Base-by-base conservation (phyloP, 2,888 invertebrate species). In the Galeopsomyia nigrocyanea region DNA sequence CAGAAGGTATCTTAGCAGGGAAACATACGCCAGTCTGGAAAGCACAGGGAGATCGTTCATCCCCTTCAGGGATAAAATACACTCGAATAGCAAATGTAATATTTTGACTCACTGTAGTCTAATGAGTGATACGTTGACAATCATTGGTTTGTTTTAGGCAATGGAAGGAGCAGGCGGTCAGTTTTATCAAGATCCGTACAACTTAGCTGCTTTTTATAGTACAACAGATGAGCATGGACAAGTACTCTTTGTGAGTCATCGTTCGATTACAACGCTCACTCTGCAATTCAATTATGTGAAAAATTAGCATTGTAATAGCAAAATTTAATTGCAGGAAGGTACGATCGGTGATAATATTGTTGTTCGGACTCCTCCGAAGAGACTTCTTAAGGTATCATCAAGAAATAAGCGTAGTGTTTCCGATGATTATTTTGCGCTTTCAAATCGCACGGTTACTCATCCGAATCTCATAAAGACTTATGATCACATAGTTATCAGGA, bases 1-100 rank as follows among this genome's bases (percentile, higher is more conserved):
- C 76, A 1, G 81, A 82, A 55, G 82, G 80, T 17, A 63, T 79
- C 58, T 75, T 84, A n/a, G 82, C 79, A 7, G 77, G 75, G 10
- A 67, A 72, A 26, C 69, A 81, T 26, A 82, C 81, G 1, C 83
- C 81, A 5, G 74, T 84, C 39, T 84, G 81, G 81, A 78, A 74
- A 3, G 82, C 77, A 1, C 39, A 66, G 3, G 72, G 79, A 14
- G 68, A 82, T 65, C 22, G 19, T 17, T 49, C 49, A 10, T 74
- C 76, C 50, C 78, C 79, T 7, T 74, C 76, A 55, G 78, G 79
- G 49, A 49, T 82, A 2, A 70, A 74, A 46, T 83, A 83, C 67
- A 76, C 69, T 1, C 55, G 63, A 61, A 57, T 80, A 22, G 31
- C 68, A 2, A 64, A 78, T 46, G 74, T 74, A 68, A 64, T 19